Base-by-base conservation (phyloP, 2,113 vertebrate species). In the Eidolon helvum region DNA sequence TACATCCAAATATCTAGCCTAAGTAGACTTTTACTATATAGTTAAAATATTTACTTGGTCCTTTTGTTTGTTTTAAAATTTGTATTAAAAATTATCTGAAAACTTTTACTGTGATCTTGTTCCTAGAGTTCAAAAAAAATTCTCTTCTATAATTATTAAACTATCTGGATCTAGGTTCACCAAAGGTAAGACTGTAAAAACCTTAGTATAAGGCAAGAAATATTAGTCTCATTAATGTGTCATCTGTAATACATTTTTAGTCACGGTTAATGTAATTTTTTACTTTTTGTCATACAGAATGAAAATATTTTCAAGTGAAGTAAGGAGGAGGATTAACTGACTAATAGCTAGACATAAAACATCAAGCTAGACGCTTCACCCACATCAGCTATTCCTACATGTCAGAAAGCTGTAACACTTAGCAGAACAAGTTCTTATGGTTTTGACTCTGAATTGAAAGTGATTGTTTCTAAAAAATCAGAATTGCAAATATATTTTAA, bases 221-320 rank as follows among this genome's bases (percentile, higher is more conserved):
- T 50, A 75, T 91, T 94, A 91, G 65, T 95, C 78, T 86, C 72
- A 96, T 93, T 97, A 94, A 94, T 80, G 82, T 97, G 96, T 96
- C 96, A 97, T 43, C 84, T 86, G 77, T 61, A 74, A 79, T 93
- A 75, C 80, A 91, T 85, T 79, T 5, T 95, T 94, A 97, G 92
- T 94, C 96, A 83, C 80, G 95, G 93, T 94, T 97, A 96, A 91
- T 82, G 91, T 79, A 96, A 87, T 93, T 96, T 97, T 97, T 95
- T 93, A 93, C 85, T 87, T 97, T 97, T 96, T 97, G 96, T 97
- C 97, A 98, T 78, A 96, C 90, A 93, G 96, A 97, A 93, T 98
- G 96, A 98, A 98, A 98, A 98, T 97, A 98, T 97, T 97, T 97
- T 97, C 96, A 97, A 97, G 91, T 95, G 78, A 96, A 91, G 92